Base-by-base conservation (phyloP, 2,113 vertebrate genomes). In the Pipra filicauda region DNA sequence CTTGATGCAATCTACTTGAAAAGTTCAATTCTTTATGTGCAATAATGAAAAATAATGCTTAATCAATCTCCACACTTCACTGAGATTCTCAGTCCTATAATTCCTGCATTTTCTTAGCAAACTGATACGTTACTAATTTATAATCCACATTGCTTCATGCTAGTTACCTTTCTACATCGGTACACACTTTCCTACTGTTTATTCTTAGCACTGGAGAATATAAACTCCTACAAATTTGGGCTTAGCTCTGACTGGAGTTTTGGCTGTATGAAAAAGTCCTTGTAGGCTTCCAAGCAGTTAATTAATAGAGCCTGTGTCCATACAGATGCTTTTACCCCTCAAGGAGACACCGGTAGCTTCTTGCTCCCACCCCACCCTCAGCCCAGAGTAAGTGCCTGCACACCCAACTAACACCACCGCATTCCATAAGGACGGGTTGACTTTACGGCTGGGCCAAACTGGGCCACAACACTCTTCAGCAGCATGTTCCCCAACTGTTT, bases 341-440 rank as follows among this genome's bases (percentile, higher is more conserved):
- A 62, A 76, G 83, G 71, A 59, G 39, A 74, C 0, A 0, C 15
- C 57, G 51, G 30, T 3, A 71, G 14, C 37, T 58, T 49, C 51
- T 43, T 39, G 16, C 43, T 72, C 52, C 55, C 48, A 58, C 10
- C 20, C 46, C 26, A 23, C 51, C 9, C 72, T 76, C 80, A 46
- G 55, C 18, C 39, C 48, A 66, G 49, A 76, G 27, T 3, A 43
- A n/a, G 61, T 1, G 0, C 22, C 59, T 37, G 35, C 44, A 69
- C 6, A 30, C 23, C 8, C 2, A 59, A 28, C 26, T 37, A 26
- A 39, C 39, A 30, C 30, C 6, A 4, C 19, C 8, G 24, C 35
- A 23, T n/a, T 78, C 51, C 35, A 0, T 13, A 71, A 58, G 7
- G 37, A 57, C 1, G 1, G 37, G 17, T 1, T 57, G 41, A 66